Conservation (phyloP, 2,797 vertebrate species). For the Galago senegalensis region DNA sequence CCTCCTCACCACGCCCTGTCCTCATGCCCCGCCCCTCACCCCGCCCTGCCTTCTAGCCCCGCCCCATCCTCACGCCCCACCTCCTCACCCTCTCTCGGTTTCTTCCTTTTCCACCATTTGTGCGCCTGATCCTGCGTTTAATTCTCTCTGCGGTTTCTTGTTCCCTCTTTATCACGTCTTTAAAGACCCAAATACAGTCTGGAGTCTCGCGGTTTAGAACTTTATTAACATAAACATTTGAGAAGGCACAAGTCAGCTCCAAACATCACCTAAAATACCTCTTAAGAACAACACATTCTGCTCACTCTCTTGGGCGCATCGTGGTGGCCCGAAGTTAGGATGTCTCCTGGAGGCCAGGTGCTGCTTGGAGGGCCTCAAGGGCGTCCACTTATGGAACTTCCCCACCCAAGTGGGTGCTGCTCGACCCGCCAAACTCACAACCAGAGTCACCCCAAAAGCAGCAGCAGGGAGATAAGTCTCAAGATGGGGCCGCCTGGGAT, state of each 20-base stretch:
- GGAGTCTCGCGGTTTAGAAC: rapidly evolving
- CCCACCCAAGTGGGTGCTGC: neutral
- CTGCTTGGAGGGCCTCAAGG: rapidly evolving
- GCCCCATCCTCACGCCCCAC: too few relatives aligned
- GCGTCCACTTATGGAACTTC: neutral
- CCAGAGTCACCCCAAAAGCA: neutral
- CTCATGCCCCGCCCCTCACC: too few relatives aligned
- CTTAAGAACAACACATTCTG: neutral
- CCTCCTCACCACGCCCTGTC: too few relatives aligned
- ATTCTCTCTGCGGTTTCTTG: neutral
- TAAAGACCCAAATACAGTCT: neutral
- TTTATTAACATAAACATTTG: neutral
- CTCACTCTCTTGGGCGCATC: rapidly evolving
- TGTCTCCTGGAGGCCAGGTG: neutral
- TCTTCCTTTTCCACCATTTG: neutral
- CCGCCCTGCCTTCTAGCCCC: too few relatives aligned
- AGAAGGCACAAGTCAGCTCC: neutral
- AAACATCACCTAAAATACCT: neutral
- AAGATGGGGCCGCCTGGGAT: neutral
- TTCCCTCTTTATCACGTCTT: neutral
- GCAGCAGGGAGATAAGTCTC: neutral
- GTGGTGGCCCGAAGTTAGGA: neutral
- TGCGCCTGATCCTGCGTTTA: neutral
- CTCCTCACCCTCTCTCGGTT: neutral
- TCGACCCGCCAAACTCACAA: too few relatives aligned